Evolutionary conservation across 2,888 invertebrate species (phyloP), one percentile per base, ranked within the genome.

Genomic region (Dinocampus coccinellae): DNA sequence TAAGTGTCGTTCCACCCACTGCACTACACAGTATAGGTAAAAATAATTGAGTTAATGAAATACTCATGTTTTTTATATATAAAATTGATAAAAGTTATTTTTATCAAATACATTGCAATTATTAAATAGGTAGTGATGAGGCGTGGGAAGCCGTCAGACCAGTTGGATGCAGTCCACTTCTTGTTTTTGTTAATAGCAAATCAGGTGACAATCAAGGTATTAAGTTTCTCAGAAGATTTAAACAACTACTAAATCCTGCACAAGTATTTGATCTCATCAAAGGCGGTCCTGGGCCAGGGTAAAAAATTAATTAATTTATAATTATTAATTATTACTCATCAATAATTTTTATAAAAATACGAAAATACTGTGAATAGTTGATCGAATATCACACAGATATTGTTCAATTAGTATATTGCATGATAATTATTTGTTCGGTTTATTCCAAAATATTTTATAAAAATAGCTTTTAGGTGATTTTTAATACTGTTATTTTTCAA

Each of bases 121-220:
- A 58, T 70, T 62, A 55, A 47, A 76, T 64, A 87, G 87, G 87
- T 63, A 95, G 94, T 69, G 97, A 97, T 83, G 97, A 97, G 83
- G 95, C 96, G 66, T 97, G 97, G 97, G 94, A 95, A 87, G 95
- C 95, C 29, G 93, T 93, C 0, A 85, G 90, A 75, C 90, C 90
- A 13, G 88, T 85, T 64, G 90, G 91, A 16, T 91, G 91, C 81
- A 92, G 91, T 76, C 98, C 98, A 13, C 92, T 98, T 70, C 92
- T 98, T 77, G 98, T 98, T 75, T 98, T 98, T 88, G 98, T 98
- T 84, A 99, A 99, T 90, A 97, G 97, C 75, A 96, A 98, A 90
- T 97, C 97, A 80, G 93, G 98, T 81, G 98, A 98, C 90, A 98
- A 97, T 90, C 98, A 98, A 88, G 98, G 98, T 75, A 93, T 98